phyloP scores from a whole-genome alignment of 2,113 vertebrate genomes.

The Ia io region DNA sequence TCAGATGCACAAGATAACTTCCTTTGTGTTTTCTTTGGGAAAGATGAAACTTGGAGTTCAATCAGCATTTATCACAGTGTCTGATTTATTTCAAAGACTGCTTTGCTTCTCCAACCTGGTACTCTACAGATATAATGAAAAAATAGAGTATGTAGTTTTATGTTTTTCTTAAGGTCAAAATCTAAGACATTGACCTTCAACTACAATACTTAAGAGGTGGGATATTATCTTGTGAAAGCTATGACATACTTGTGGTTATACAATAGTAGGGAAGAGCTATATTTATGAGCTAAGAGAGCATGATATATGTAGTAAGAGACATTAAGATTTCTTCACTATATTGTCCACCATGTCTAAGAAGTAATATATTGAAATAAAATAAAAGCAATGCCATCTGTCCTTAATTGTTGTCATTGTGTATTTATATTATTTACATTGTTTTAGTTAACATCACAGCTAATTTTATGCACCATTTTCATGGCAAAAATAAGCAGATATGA shows the following conservation, averaged over 20 bases:
- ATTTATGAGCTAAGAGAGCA: not conserved
- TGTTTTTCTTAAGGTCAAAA: slow-evolving; percentile 39
- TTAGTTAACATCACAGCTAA: not conserved
- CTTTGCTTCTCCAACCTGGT: not conserved
- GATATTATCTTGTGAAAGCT: not conserved
- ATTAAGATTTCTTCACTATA: not conserved
- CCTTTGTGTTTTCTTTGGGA: slow-evolving; percentile 12
- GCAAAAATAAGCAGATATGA: slow-evolving; percentile 20
- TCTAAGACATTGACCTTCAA: not conserved
- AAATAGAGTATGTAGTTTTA: slow-evolving; percentile 14
- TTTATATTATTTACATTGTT: not conserved
- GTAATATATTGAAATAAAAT: slow-evolving; percentile 1
- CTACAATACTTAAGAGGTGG: not conserved
- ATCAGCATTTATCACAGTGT: not conserved
- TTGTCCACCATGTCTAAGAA: not conserved
- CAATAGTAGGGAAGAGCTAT: not conserved
- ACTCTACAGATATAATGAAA: not conserved
- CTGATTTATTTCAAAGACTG: slow-evolving; percentile 32
- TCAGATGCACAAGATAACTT: not conserved
- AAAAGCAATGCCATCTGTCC: not conserved
- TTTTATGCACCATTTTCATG: not conserved
- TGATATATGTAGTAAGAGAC: not conserved
- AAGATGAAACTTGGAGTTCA: not conserved
- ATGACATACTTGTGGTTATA: not conserved
- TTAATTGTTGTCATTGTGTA: not conserved